Conservation (phyloP, 2,888 invertebrate genomes). For the Syritta pipiens region DNA sequence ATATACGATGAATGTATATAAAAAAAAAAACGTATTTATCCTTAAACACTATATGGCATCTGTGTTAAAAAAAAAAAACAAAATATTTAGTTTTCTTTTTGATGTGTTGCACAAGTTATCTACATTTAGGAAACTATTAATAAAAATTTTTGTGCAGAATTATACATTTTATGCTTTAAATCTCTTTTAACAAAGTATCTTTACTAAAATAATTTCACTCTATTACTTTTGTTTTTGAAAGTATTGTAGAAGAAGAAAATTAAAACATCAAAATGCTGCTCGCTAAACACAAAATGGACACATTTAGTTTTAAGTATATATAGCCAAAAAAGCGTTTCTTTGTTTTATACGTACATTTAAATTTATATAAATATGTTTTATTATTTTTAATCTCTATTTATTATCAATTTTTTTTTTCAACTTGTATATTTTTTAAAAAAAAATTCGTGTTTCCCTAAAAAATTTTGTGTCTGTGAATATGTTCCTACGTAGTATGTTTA, state of each 20-base stretch:
- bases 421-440: constrained; percentile 12
- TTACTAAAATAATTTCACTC: constrained; percentile 26
- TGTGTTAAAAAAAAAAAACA: constrained; percentile 5
- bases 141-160: constrained; percentile 45
- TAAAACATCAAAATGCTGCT: constrained; percentile 14
- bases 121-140: neutral
- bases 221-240: constrained; percentile 8
- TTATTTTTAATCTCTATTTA: constrained; percentile 42
- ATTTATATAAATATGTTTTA: constrained; percentile 11
- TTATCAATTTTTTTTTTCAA: constrained; percentile 31
- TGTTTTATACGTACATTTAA: constrained; percentile 2
- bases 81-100: constrained; percentile 8
- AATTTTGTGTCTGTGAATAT: constrained; percentile 35
- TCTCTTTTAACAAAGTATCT: neutral
- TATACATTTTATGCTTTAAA: constrained; percentile 1
- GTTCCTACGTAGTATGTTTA: constrained; percentile 12
- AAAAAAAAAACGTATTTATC: constrained; percentile 10
- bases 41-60: constrained; percentile 58
- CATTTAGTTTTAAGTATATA: constrained; percentile 18
- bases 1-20: constrained; percentile 36
- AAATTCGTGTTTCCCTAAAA: constrained; percentile 60
- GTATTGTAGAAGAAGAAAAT: neutral
- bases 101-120: constrained; percentile 29
- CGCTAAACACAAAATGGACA: constrained; percentile 62
- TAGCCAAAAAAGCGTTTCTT: constrained; percentile 57